Base-by-base conservation (phyloP, 2,797 vertebrate species). In the Rachycentron canadum region DNA sequence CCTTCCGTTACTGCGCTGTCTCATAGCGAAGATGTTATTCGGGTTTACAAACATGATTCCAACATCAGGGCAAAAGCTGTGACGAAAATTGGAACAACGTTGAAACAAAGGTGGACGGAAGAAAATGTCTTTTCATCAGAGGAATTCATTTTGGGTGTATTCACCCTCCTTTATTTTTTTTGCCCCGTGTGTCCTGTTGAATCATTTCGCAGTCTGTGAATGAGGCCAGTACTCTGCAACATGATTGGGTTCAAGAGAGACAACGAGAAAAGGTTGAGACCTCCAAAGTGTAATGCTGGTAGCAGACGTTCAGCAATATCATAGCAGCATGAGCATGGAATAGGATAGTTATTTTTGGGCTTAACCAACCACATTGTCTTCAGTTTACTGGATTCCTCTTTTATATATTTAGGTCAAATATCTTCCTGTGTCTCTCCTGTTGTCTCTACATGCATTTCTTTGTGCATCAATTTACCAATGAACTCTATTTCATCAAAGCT, bases 41-140 rank as follows among this genome's bases (percentile, higher is more conserved):
- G 52, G 32, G 43, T 78, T 77, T 71, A 77, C 50, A 68, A 32
- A 61, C 38, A 80, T 81, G 74, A 81, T 80, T 38, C 57, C 28
- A 45, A 36, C 63, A 70, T 78, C 30, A 30, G 34, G 60, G 28
- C 19, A 9, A 55, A 49, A 67, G 40, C 41, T 25, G 16, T 59
- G 45, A 71, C 5, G 4, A 63, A n/a, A 78, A 65, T 7, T 52
- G 41, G 40, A 67, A 13, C 17, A 19, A 58, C 59, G 73, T 63
- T 36, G 2, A 56, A 64, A n/a, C 30, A 19, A 67, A 60, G n/a
- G 34, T 16, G 70, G 25, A 52, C 9, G 45, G 38, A 10, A 26
- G 43, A 49, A 69, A 67, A 45, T 7, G 5, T 75, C 7, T 59
- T 3, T 41, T 40, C 25, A 32, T 13, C n/a, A 50, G 34, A 69